Base-by-base conservation (phyloP, 2,888 invertebrate genomes). In the Sisyra nigra region DNA sequence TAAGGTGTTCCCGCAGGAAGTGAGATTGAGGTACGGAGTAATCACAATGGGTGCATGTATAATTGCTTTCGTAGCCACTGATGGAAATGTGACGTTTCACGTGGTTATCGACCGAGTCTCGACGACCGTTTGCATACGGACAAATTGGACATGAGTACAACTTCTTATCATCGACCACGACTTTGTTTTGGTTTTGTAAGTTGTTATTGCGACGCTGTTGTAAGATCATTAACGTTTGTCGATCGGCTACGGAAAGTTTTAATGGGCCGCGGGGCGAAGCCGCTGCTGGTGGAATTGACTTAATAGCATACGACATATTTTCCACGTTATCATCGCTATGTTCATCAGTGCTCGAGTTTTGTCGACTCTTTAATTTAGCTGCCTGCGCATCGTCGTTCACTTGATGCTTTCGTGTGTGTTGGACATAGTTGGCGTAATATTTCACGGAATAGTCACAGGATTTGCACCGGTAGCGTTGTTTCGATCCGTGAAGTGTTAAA, bases 401-500 rank as follows among this genome's bases (percentile, higher is more conserved):
- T 56, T 78, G 74, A 58, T 88, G 88, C 55, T 87, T 82, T 47
- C 79, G 76, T 63, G 78, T 67, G 56, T 89, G 89, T 57, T 87
- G 87, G 31, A 79, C 75, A 52, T 82, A 81, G 57, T 86, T 84
- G 2, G 86, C 85, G 53, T 81, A 84, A 58, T 85, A 85, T 53
- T 85, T 84, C 0, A 88, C 88, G 2, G 87, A 84, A 61, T 88
- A 88, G 62, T 89, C 88, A 60, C 89, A 89, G 35, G 76, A 68
- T 52, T 82, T 79, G 63, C 89, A 89, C 51, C 76, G 78, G 58
- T 84, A 88, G 47, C 80, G 71, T 59, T 87, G 85, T 53, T 80
- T 78, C 0, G 86, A 80, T 3, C 88, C 88, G 56, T 89, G 89
- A 36, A 88, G 63, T 13, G 80, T 78, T 51, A 83, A 62, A 61